phyloP scores from a whole-genome alignment of 2,113 vertebrate genomes.

The Dolichotis patagonum region DNA sequence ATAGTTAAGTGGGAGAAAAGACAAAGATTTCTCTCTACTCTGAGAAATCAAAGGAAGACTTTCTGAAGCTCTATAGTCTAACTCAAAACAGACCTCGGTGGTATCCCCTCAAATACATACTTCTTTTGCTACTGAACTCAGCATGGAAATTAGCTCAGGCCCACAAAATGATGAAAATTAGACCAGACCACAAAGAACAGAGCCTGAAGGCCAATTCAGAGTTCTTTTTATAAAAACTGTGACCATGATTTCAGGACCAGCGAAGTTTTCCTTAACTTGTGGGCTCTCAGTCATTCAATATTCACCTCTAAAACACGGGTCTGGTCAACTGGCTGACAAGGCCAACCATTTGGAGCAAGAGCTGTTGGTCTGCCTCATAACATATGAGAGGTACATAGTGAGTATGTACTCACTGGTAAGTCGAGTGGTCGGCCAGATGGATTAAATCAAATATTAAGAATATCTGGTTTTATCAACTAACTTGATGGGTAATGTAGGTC shows the following conservation, averaged over 20 bases:
- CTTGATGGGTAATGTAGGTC: background rate
- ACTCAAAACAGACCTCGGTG: constrained; percentile 51
- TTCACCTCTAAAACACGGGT: background rate
- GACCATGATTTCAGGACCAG: background rate
- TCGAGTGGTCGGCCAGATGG: background rate
- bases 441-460: background rate
- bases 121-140: constrained; percentile 50
- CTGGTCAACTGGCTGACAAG: background rate
- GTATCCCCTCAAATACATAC: background rate
- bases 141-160: constrained; percentile 59
- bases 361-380: too few species aligned
- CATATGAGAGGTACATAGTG: too few species aligned
- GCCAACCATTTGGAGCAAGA: background rate
- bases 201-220: background rate
- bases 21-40: constrained; percentile 72
- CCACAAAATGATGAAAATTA: constrained; percentile 49
- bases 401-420: background rate
- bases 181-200: background rate
- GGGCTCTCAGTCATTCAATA: accelerated
- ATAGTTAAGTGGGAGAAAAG: constrained; percentile 65
- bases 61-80: constrained; percentile 59
- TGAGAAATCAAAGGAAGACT: constrained; percentile 63
- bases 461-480: background rate
- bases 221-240: background rate
- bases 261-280: background rate